Percentiles rank a stretch among this genome's conserved stretches.
Evolutionary conservation across 2,888 invertebrate genomes (phyloP).

Genomic region (Syrphus vitripennis): DNA sequence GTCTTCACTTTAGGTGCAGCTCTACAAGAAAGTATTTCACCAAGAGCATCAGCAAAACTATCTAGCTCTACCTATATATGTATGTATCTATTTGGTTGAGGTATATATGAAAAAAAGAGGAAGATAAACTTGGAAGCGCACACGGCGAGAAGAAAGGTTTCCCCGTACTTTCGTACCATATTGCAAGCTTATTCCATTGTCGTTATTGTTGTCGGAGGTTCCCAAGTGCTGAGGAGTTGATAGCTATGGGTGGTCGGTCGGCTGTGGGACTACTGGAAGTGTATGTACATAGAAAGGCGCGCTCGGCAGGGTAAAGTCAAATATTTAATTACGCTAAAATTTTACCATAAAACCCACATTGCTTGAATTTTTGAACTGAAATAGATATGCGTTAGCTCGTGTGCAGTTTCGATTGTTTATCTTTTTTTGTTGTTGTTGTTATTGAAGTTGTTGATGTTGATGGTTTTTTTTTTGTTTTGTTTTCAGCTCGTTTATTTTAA

Average conservation of each 20-base stretch:
- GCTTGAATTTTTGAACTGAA: constrained; percentile 59
- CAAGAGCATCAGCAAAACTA: not conserved
- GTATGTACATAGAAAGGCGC: not conserved
- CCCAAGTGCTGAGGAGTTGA: not conserved
- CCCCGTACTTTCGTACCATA: too few relatives aligned
- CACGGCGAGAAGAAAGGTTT: not conserved
- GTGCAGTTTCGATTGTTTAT: constrained; percentile 47
- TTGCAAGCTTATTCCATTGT: constrained; percentile 19
- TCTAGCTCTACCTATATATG: not conserved
- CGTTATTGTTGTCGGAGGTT: constrained; percentile 29
- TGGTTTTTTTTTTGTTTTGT: not conserved
- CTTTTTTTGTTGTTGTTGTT: not conserved
- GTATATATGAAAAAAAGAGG: not conserved
- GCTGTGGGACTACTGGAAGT: not conserved
- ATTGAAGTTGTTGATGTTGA: constrained; percentile 1
- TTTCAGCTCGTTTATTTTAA: constrained; percentile 9
- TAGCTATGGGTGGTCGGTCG: not conserved
- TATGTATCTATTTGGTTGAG: constrained; percentile 1
- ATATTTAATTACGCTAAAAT: constrained; percentile 69
- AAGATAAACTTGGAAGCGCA: constrained; percentile 20
- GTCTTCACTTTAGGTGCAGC: constrained; percentile 31
- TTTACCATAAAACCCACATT: constrained; percentile 64
- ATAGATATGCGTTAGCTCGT: constrained; percentile 60
- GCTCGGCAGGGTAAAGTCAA: constrained; percentile 38
- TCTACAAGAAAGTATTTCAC: constrained; percentile 38